Conservation (phyloP, 2,888 invertebrate species). For the Hemaris fuciformis region DNA sequence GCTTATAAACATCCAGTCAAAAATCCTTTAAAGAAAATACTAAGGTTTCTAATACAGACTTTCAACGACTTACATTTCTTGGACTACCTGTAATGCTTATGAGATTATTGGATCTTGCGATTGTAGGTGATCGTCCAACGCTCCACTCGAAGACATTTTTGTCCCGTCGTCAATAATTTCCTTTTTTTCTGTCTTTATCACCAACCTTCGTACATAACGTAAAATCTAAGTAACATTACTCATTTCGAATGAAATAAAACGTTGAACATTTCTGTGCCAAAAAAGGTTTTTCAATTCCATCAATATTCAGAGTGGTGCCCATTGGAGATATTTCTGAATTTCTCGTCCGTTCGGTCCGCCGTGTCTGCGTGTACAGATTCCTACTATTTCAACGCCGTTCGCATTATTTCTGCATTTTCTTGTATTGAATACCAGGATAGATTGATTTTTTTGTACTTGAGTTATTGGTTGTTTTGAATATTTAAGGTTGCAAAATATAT, state of each 20-base stretch:
- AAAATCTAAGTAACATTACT: neutral
- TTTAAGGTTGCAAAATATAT: neutral
- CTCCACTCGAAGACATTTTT: too few species aligned
- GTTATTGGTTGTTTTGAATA: neutral
- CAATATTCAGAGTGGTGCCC: constrained; percentile 13
- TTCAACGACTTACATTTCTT: too few species aligned
- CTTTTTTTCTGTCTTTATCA: too few species aligned
- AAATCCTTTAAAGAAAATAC: too few species aligned
- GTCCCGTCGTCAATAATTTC: too few species aligned
- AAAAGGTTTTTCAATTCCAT: constrained; percentile 14
- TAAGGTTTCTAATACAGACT: too few species aligned
- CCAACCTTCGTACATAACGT: neutral
- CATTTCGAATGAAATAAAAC: neutral
- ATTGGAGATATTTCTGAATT: constrained; percentile 12
- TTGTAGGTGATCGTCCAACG: too few species aligned
- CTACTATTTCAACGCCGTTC: neutral
- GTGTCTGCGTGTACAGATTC: neutral
- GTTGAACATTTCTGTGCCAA: neutral
- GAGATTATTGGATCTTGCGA: too few species aligned
- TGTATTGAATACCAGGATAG: neutral
- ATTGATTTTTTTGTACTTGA: neutral
- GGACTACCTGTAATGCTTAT: too few species aligned
- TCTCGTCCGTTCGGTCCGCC: neutral
- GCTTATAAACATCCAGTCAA: too few species aligned
- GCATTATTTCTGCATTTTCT: neutral